Percentiles rank a stretch among this genome's conserved stretches.
Evolutionary conservation across 2,113 vertebrate species (phyloP).

Genomic region (Nerophis ophidion): DNA sequence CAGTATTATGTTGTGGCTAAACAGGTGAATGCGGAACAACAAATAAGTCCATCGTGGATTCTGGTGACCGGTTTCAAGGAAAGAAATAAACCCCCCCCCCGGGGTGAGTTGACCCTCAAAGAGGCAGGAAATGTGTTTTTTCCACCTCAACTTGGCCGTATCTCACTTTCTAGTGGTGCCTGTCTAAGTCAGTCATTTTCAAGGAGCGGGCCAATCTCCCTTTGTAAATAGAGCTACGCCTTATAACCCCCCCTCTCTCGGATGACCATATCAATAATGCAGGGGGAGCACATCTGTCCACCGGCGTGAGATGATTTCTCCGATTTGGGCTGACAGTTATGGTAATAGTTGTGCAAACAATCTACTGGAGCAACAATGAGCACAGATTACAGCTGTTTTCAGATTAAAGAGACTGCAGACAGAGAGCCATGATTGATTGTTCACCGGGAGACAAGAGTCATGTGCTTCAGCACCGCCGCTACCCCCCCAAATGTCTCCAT

Average conservation of each 20-base stretch:
- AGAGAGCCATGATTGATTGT: slow-evolving; percentile 87
- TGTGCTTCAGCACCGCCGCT: slow-evolving; percentile 73
- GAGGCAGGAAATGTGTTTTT: slow-evolving; percentile 76
- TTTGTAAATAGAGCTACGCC: slow-evolving; percentile 99
- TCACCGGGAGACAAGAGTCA: slow-evolving; percentile 74
- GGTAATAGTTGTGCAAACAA: slow-evolving; percentile 99
- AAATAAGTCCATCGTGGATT: slow-evolving; percentile 73
- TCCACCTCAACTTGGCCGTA: slow-evolving; percentile 82
- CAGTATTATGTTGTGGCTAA: slow-evolving; percentile 52
- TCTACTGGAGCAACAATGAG: slow-evolving; percentile 91
- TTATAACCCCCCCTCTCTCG: slow-evolving; percentile 93
- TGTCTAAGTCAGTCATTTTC: slow-evolving; percentile 90
- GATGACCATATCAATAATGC: slow-evolving; percentile 98
- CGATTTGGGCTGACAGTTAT: slow-evolving; percentile 98
- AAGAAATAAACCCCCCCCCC: slow-evolving; percentile 66
- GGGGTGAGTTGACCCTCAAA: slow-evolving; percentile 81
- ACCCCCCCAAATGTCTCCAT: slow-evolving; percentile 50
- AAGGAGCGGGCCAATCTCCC: slow-evolving; percentile 97
- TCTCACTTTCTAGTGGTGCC: slow-evolving; percentile 92
- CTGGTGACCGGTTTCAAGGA: slow-evolving; percentile 70
- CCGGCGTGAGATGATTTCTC: slow-evolving; percentile 96
- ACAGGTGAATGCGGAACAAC: slow-evolving; percentile 47
- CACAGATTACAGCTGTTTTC: slow-evolving; percentile 96
- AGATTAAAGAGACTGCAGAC: slow-evolving; percentile 79
- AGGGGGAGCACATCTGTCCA: slow-evolving; percentile 91